These are phyloP conservation scores for Tarsius wallacei DNA, from an alignment of 2,797 vertebrate species.

Conservation along the genomic window DNA sequence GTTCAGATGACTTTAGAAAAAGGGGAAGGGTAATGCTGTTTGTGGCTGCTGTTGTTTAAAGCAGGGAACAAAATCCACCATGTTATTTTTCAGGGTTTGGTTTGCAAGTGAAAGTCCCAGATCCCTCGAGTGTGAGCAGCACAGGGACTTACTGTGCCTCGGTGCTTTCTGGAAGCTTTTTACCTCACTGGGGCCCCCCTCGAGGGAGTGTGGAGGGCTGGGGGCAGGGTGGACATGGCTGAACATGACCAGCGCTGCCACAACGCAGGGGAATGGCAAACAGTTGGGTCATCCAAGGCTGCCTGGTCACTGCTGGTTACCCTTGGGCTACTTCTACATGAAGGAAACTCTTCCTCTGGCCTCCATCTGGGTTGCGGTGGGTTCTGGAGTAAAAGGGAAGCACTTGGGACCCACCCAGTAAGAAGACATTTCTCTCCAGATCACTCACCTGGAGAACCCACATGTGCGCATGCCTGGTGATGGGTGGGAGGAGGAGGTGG, in stretches of 20 bases:
- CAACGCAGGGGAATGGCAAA: accelerated
- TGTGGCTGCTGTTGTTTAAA: background rate
- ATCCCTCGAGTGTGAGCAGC: background rate
- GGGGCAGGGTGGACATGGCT: background rate
- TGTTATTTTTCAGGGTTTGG: background rate
- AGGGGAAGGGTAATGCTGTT: background rate
- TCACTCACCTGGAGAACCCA: background rate
- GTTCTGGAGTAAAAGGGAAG: background rate
- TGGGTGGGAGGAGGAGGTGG: background rate
- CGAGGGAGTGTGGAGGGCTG: background rate
- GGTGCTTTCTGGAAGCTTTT: background rate
- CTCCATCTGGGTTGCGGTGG: background rate
- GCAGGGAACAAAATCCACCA: background rate
- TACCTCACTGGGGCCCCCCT: background rate
- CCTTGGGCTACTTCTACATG: accelerated
- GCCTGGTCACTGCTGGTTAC: background rate
- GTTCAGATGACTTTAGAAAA: background rate
- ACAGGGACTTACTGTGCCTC: background rate
- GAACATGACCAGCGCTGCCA: accelerated
- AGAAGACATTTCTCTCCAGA: background rate
- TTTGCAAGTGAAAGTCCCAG: constrained; percentile 25
- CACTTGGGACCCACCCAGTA: background rate
- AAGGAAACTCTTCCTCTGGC: background rate
- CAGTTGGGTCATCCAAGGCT: accelerated
- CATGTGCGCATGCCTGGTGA: too few species aligned